Base-by-base conservation (phyloP, 2,888 invertebrate genomes). In the Cerastoderma edule region DNA sequence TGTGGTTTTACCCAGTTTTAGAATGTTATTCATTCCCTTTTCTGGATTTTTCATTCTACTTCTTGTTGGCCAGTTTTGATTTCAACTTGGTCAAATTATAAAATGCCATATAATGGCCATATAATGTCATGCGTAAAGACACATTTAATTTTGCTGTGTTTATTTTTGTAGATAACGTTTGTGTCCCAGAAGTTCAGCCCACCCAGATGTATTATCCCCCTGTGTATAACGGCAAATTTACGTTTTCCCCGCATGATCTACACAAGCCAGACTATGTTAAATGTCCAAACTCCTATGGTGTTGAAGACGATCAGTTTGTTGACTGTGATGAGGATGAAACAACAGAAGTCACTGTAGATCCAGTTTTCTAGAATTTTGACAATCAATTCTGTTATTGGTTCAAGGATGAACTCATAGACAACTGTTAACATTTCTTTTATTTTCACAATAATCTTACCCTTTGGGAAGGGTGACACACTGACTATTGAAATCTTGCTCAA, bases 241-340 rank as follows among this genome's bases (percentile, higher is more conserved):
- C 74, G 19, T 86, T 85, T 70, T 66, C 83, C 24, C 83, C 87
- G 0, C 80, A 78, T 69, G 87, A 87, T 48, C 78, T 85, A 39
- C 87, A 87, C 60, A 65, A 69, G 28, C 65, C 67, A n/a, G 80
- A 81, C 22, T 75, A 83, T 50, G 64, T 78, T 28, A 82, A 78
- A 54, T 39, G 72, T 53, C 77, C 71, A 10, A 50, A 68, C 16
- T 54, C 27, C 19, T 83, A 76, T 39, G 27, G 64, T 0, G 50
- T 77, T 5, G 83, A 83, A 57, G 80, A 77, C 8, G 85, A 78
- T 28, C 87, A 87, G 73, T 87, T 86, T 83, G 84, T 84, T 8
- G 76, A 82, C 63, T 82, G 82, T 74, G 78, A 82, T 72, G 39
- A 10, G 32, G 81, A 81, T 39, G 27, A 73, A 10, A 78, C 81